Conservation (phyloP, 2,797 vertebrate species). For the Halcyon badia region DNA sequence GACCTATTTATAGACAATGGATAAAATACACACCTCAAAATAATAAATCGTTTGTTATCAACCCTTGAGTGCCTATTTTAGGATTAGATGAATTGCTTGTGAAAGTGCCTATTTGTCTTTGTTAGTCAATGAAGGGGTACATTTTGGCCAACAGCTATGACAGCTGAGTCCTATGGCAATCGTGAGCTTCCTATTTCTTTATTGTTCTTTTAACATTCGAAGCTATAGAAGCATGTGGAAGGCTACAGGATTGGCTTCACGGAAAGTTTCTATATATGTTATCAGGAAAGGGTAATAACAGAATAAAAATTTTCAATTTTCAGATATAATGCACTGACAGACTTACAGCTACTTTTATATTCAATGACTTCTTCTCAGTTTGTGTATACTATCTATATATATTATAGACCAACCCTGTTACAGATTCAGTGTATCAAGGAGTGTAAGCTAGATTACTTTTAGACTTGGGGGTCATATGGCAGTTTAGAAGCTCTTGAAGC, state of each 20-base stretch:
- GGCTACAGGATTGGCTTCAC: neutral
- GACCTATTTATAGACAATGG: neutral
- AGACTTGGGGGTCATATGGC: neutral
- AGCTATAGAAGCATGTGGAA: neutral
- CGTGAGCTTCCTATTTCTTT: neutral
- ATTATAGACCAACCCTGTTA: neutral
- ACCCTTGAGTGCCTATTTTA: neutral
- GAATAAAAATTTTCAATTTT: neutral
- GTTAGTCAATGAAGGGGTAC: neutral
- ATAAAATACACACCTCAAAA: constrained; percentile 7
- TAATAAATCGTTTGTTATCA: neutral
- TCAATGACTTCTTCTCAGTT: neutral
- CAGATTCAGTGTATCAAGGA: neutral
- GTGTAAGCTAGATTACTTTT: neutral
- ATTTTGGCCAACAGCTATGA: neutral
- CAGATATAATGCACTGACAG: neutral
- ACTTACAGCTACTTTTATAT: neutral
- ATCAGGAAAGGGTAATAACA: neutral
- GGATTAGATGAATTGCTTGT: neutral
- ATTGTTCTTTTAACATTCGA: neutral
- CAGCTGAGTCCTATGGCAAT: neutral
- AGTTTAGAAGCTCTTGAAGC: neutral
- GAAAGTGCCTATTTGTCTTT: constrained; percentile 1
- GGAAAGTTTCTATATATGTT: neutral
- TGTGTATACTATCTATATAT: neutral